Evolutionary conservation across 2,888 invertebrate genomes (phyloP), one percentile per base, ranked within the genome.

Genomic region (Chymomyza procnemis): DNA sequence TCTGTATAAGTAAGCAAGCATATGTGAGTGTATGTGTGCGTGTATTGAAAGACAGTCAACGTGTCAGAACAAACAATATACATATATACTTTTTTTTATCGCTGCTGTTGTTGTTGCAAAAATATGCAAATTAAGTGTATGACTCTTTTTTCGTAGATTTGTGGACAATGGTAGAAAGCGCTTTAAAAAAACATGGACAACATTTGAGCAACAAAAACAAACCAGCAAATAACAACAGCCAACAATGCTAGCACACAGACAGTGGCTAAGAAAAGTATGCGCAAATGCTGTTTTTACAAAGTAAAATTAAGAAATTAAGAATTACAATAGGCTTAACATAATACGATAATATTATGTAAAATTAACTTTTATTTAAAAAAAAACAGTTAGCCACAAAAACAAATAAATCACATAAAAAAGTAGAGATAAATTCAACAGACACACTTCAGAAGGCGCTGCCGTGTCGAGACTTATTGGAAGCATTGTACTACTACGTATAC

Each of bases 111-210:
- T 54, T 85, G 74, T 18, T 76, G 72, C 67, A 70, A 80, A 85
- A 80, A 85, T 83, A 87, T 84, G 87, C 87, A 83, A 87, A 83
- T 87, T 80, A 76, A 76, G 80, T 83, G 79, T 75, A 75, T 77
- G 71, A 84, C 75, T 74, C 80, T 82, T 56, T 56, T 60, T 54
- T 54, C 67, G 74, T 12, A 61, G 56, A 30, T 30, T 3, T 12
- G n/a, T 46, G 46, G 54, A 54, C 34, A 22, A 26, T 21, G 72
- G 80, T 84, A 81, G 85, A 85, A 85, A 83, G 85, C 82, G 82
- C 76, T 71, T 74, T 74, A 75, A 74, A 69, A 76, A 68, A 61
- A 46, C 59, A 61, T 16, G 59, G 41, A 46, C 21, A 46, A 61
- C 22, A 50, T 16, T 3, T 47, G 12, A 4, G 14, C 54, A 9